Evolutionary conservation across 2,888 invertebrate genomes (phyloP).

Genomic region (Camptogramma bilineatum): DNA sequence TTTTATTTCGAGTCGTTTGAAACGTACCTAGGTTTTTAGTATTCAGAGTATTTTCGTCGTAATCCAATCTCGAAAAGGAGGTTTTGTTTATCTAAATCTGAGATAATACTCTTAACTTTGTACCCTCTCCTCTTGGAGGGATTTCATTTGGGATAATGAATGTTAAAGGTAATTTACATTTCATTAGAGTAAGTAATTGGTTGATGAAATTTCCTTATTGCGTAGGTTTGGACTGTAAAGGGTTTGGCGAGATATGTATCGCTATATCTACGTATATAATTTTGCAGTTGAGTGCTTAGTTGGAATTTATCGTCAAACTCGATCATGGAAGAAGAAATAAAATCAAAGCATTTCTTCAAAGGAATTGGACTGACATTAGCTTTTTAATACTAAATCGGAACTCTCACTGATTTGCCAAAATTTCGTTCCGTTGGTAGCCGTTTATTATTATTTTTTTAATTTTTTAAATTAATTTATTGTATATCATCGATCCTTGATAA

Average conservation of each 20-base stretch:
- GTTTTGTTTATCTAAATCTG: conserved; percentile 45
- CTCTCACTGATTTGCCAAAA: too few species aligned
- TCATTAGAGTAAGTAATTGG: conserved; percentile 46
- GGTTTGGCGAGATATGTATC: conserved; percentile 9
- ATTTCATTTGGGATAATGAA: conserved; percentile 44
- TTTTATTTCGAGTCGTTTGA: neutral
- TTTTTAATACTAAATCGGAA: too few species aligned
- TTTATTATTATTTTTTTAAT: too few species aligned
- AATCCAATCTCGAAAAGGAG: conserved; percentile 38
- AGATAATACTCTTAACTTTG: conserved; percentile 39
- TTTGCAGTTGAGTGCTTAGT: neutral
- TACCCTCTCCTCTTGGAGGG: conserved; percentile 35
- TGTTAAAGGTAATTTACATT: conserved; percentile 45
- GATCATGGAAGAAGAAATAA: too few species aligned
- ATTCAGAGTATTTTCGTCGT: conserved; percentile 29
- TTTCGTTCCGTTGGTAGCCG: too few species aligned
- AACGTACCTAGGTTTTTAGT: conserved; percentile 35
- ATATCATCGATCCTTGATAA: too few species aligned
- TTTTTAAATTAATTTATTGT: too few species aligned
- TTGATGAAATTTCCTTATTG: conserved; percentile 38
- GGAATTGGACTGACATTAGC: too few species aligned
- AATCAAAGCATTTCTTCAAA: too few species aligned
- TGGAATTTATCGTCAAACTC: neutral
- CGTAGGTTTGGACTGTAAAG: conserved; percentile 19
- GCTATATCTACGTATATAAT: neutral